Evolutionary conservation across 2,113 vertebrate species (phyloP).

Genomic region (Paramisgurnus dabryanus): DNA sequence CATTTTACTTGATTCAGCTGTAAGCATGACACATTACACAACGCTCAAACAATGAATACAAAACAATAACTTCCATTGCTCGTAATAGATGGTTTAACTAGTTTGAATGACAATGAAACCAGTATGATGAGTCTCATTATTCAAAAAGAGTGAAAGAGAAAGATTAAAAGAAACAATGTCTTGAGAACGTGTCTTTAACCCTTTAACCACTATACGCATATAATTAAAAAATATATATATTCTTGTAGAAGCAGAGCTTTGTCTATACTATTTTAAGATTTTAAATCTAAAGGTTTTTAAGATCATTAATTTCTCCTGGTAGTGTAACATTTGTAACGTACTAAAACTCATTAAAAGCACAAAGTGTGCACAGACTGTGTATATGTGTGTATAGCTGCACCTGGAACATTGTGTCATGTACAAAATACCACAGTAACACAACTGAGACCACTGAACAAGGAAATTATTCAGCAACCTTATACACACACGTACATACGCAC

Average conservation of each 20-base stretch:
- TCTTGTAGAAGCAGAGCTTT: too few relatives aligned
- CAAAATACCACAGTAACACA: constrained; percentile 34
- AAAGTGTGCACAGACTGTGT: constrained; percentile 25
- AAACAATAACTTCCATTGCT: neutral
- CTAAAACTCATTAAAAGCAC: constrained; percentile 64
- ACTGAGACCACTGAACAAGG: constrained; percentile 37
- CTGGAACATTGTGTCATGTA: constrained; percentile 42
- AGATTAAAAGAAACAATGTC: neutral
- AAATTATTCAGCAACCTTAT: constrained; percentile 59
- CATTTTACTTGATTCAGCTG: too few relatives aligned
- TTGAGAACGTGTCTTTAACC: too few relatives aligned
- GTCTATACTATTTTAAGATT: too few relatives aligned
- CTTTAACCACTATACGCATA: too few relatives aligned
- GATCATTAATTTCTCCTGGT: too few relatives aligned
- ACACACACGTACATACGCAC: constrained; percentile 33
- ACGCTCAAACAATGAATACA: neutral
- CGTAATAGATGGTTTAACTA: neutral
- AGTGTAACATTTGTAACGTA: too few relatives aligned
- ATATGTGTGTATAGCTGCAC: constrained; percentile 14
- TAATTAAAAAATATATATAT: too few relatives aligned
- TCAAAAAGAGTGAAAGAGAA: neutral
- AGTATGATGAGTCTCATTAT: neutral
- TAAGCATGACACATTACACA: neutral
- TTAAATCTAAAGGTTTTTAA: too few relatives aligned
- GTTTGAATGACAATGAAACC: constrained; percentile 4